Evolutionary conservation across 92 coral and sea anemone species (phyloP).

Genomic region (Chrysogorgia sp.): DNA sequence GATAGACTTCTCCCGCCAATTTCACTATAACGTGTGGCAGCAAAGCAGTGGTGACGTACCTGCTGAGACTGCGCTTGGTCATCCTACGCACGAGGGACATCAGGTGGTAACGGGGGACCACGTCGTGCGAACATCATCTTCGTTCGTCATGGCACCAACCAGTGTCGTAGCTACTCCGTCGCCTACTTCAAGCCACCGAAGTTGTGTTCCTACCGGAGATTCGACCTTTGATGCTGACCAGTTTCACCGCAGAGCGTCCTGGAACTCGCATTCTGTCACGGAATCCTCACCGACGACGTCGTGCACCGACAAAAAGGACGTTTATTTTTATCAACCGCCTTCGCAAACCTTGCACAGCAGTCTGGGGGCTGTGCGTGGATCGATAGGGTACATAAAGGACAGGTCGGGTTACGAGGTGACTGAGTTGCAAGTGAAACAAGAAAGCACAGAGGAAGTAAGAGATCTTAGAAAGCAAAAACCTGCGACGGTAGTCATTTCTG

Average conservation of each 20-base stretch:
- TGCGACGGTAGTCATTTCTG: conserved; percentile 1
- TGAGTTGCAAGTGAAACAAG: background rate
- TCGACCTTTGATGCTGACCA: background rate
- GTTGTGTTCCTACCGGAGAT: background rate
- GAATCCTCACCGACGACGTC: background rate
- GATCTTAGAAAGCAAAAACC: background rate
- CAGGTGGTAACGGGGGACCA: background rate
- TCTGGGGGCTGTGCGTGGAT: background rate
- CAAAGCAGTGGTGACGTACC: background rate
- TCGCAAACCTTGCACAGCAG: too few species aligned
- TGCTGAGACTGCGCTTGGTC: background rate
- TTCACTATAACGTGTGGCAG: conserved; percentile 18
- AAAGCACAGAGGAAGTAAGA: background rate
- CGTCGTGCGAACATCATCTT: background rate
- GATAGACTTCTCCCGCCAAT: background rate
- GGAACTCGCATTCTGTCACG: too few species aligned
- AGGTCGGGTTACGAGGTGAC: background rate
- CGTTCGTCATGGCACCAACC: background rate
- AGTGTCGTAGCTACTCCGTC: background rate
- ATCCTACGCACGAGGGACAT: background rate
- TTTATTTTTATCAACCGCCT: background rate
- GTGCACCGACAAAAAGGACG: background rate
- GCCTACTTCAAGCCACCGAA: background rate
- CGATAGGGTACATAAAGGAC: background rate
- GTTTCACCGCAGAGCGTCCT: too few species aligned